Conservation (phyloP, 1,140 invertebrate genomes). For the Plectrocnemia conspersa region DNA sequence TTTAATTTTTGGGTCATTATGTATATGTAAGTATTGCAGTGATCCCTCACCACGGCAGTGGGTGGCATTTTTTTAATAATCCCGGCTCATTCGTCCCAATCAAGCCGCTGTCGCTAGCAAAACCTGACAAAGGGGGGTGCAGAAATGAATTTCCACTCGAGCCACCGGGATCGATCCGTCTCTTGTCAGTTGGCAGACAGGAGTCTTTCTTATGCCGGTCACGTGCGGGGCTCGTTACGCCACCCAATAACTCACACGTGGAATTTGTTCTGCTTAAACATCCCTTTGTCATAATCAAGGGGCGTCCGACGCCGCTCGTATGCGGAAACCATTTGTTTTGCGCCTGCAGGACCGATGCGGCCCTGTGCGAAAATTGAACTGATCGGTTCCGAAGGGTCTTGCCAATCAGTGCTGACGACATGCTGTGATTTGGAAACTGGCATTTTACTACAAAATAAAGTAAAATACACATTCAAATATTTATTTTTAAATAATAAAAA, state of each 20-base stretch:
- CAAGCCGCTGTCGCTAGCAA: neutral
- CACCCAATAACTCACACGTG: conserved; percentile 11
- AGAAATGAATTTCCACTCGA: conserved; percentile 2
- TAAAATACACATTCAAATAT: too few relatives aligned
- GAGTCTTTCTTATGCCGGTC: neutral
- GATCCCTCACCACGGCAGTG: neutral
- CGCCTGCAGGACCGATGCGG: neutral
- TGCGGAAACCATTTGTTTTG: neutral
- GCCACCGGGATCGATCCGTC: neutral
- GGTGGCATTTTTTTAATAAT: conserved; percentile 11
- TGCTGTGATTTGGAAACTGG: too few relatives aligned
- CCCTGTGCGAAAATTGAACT: too few relatives aligned
- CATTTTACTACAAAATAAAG: too few relatives aligned
- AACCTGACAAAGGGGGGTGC: conserved; percentile 1
- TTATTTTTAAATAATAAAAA: too few relatives aligned
- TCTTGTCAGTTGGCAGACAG: neutral
- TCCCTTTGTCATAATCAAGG: neutral
- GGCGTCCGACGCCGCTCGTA: neutral
- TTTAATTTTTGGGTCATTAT: too few relatives aligned
- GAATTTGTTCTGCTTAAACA: conserved; percentile 10
- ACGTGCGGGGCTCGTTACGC: conserved; percentile 3
- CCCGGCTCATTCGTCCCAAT: conserved; percentile 2
- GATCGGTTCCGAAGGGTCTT: too few relatives aligned
- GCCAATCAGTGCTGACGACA: too few relatives aligned
- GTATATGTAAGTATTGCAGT: too few relatives aligned